Base-by-base conservation (phyloP, 2,888 invertebrate species). In the Iselma pallidipennis region DNA sequence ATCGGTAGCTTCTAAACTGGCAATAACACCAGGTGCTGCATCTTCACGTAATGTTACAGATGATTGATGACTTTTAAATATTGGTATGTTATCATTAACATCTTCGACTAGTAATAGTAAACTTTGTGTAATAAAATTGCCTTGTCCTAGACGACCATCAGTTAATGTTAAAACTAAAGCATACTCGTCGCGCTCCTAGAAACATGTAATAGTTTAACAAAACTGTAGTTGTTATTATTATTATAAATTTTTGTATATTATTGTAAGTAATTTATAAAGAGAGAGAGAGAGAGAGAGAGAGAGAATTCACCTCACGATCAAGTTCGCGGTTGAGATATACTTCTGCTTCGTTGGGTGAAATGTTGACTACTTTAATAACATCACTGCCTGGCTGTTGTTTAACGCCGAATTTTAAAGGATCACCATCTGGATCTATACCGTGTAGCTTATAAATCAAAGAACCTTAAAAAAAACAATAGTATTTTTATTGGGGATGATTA, bases 41-140 rank as follows among this genome's bases (percentile, higher is more conserved):
- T 94, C 88, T 83, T 96, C 96, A 61, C 88, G 87, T 42, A 96
- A 85, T 60, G 88, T 89, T 66, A 96, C 85, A 55, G 94, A 91
- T 49, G 92, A 89, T 72, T 91, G 92, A 82, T 94, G 94, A 19
- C 92, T 90, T 79, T 90, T 88, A 81, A 95, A 96, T 67, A 92
- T 86, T 28, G 96, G 96, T 75, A 89, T 90, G 83, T 95, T 95
- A 83, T 95, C 95, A 78, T 95, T 95, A 49, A 94, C 91, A 79
- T 96, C 96, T 83, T 95, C 95, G 49, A 96, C 94, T 72, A 95
- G 85, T 55, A 95, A 83, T 68, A 95, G 84, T 72, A 96, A 87
- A 78, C 95, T 94, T 83, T 95, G 95, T 1, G 94, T 95, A 71
- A 95, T 91, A 81, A 88, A 94, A 81, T 93, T 94, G 60, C 92